A percentile compares a stretch with the other conserved stretches of the same genome.
Conservation (phyloP, 2,113 vertebrate species). For the Sylvicapra grimmia region DNA sequence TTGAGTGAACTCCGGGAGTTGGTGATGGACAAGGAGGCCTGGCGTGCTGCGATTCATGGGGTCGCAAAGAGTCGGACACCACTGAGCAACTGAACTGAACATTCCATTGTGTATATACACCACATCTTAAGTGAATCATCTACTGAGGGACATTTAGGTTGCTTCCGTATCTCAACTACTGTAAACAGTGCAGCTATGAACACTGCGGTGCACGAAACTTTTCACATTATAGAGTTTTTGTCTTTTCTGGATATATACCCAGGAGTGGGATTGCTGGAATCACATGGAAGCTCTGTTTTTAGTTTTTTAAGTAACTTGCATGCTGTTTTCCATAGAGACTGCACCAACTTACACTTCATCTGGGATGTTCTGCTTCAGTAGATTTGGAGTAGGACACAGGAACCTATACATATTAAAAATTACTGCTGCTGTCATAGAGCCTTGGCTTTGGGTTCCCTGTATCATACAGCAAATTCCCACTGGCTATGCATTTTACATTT, state of each 20-base stretch:
- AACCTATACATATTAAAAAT: neutral
- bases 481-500: neutral
- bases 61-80: rapidly evolving
- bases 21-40: rapidly evolving
- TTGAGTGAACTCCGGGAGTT: too few relatives aligned
- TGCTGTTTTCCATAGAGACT: neutral
- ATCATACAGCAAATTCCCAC: neutral
- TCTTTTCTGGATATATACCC: neutral
- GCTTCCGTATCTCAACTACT: neutral
- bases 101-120: neutral
- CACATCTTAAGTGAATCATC: neutral
- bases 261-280: neutral
- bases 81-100: too few relatives aligned
- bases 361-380: neutral
- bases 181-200: neutral
- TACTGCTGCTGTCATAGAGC: neutral
- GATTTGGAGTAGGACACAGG: neutral
- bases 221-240: neutral
- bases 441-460: neutral
- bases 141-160: neutral
- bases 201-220: neutral
- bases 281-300: neutral
- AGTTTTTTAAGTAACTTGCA: neutral
- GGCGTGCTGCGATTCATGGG: too few relatives aligned
- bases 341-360: neutral